Percentiles rank a stretch among this genome's conserved stretches.
Conservation (phyloP, 2,888 invertebrate genomes). For the Melanophora roralis region DNA sequence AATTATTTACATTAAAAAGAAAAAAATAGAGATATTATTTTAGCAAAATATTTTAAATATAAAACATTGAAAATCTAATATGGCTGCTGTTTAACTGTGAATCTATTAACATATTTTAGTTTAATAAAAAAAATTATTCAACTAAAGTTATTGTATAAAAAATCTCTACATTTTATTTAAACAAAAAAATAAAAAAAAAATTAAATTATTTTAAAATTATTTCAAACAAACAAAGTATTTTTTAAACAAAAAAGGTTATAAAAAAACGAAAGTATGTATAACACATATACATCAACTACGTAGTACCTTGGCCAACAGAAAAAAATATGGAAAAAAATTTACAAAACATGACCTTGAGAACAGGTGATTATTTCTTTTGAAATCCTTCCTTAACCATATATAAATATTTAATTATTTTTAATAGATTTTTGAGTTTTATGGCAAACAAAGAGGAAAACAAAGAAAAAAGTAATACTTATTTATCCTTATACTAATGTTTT, state of each 20-base stretch:
- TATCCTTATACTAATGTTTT: background rate
- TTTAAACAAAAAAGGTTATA: background rate
- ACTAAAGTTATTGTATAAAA: background rate
- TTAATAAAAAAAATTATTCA: background rate
- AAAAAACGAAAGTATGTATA: background rate
- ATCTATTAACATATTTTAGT: background rate
- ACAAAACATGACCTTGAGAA: constrained; percentile 48
- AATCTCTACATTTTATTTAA: too few relatives aligned
- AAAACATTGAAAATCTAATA: background rate
- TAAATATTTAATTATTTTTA: background rate
- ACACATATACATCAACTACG: background rate
- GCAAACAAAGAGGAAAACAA: background rate
- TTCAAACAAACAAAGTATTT: background rate
- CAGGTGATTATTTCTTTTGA: constrained; percentile 49
- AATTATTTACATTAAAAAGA: too few relatives aligned
- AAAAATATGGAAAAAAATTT: background rate
- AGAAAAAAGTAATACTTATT: background rate
- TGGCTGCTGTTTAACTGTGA: background rate
- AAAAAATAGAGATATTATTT: background rate
- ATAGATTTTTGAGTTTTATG: background rate
- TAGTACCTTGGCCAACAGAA: constrained; percentile 7
- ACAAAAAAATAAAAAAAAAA: background rate
- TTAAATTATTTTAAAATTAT: background rate
- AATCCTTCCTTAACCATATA: background rate
- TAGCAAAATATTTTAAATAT: background rate